These are phyloP conservation scores for Carassius auratus DNA, from an alignment of 2,113 vertebrate genomes.

Conservation along the genomic window DNA sequence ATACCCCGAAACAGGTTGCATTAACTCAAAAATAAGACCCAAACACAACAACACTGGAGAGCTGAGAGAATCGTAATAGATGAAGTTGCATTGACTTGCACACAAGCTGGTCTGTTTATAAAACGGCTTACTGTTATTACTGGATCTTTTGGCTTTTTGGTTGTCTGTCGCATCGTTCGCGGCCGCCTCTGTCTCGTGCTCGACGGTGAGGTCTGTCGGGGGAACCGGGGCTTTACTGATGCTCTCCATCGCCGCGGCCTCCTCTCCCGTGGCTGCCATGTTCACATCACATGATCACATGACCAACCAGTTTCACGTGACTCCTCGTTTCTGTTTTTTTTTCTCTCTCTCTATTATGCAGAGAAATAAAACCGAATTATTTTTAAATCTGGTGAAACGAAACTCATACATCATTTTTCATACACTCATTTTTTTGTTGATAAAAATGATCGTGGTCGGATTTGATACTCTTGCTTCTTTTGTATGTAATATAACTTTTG, in stretches of 20 bases:
- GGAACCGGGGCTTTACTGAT: constrained; percentile 64
- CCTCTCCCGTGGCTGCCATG: constrained; percentile 76
- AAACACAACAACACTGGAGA: not conserved
- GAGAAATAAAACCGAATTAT: not conserved
- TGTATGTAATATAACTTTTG: not conserved
- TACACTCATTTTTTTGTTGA: too few relatives aligned
- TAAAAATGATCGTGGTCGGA: not conserved
- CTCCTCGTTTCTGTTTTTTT: not conserved
- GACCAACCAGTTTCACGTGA: constrained; percentile 71
- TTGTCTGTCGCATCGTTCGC: constrained; percentile 54
- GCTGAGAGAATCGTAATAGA: not conserved
- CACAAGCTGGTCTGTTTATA: not conserved
- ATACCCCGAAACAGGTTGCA: not conserved
- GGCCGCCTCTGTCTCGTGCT: not conserved
- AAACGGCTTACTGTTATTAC: constrained; percentile 66
- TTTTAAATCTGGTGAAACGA: not conserved
- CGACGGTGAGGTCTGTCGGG: constrained; percentile 25
- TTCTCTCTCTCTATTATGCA: not conserved
- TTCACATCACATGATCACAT: constrained; percentile 68
- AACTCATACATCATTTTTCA: not conserved
- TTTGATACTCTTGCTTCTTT: not conserved
- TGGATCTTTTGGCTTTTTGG: constrained; percentile 61
- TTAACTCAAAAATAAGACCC: not conserved
- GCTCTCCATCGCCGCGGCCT: constrained; percentile 72
- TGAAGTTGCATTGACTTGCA: not conserved